Conservation (phyloP, 1,140 invertebrate genomes). For the Ceratosolen fusciceps region DNA sequence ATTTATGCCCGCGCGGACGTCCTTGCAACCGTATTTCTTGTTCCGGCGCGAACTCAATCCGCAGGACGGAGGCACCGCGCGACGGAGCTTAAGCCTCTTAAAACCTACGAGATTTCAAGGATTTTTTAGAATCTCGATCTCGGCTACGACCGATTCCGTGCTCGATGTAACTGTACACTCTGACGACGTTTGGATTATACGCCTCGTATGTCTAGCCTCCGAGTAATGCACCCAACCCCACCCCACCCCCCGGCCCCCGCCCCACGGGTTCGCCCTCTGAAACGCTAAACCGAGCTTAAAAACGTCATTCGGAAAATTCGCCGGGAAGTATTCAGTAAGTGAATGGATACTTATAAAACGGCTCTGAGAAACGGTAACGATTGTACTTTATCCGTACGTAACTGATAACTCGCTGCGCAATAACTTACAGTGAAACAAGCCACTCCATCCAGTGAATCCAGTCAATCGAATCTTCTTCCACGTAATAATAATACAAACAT, state of each 20-base stretch:
- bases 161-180: constrained; percentile 7
- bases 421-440: too few species aligned
- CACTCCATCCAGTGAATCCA: too few species aligned
- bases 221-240: constrained; percentile 14
- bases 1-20: constrained; percentile 3
- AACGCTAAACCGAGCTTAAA: constrained; percentile 3
- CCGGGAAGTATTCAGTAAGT: too few species aligned
- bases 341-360: too few species aligned
- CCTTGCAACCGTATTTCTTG: constrained; percentile 18
- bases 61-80: not conserved
- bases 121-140: not conserved
- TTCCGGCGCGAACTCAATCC: constrained; percentile 21
- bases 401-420: not conserved
- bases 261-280: not conserved
- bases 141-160: constrained; percentile 5
- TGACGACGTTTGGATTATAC: constrained; percentile 30
- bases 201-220: constrained; percentile 6
- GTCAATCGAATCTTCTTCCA: too few species aligned
- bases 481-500: too few species aligned
- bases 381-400: not conserved
- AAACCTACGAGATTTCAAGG: constrained; percentile 8
- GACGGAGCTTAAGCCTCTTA: constrained; percentile 18
- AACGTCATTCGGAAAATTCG: not conserved
- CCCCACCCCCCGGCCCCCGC: too few species aligned
- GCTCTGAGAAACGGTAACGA: not conserved